Percentiles rank a stretch among this genome's conserved stretches.
Conservation (phyloP, 2,888 invertebrate genomes). For the Andrena chrysosceles region DNA sequence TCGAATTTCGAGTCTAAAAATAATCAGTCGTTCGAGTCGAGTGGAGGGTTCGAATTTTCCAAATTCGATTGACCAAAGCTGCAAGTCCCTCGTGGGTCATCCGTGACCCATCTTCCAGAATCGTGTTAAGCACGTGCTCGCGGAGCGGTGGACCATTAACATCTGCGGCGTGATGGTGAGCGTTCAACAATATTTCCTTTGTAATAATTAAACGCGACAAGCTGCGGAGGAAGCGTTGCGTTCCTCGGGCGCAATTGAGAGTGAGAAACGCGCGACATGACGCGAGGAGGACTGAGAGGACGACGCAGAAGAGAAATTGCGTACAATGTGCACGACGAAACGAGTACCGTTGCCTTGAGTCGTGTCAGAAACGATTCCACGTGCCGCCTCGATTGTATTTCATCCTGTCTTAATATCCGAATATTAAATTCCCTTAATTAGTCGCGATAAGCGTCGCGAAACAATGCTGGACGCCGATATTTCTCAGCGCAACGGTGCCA, state of each 20-base stretch:
- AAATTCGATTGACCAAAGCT: neutral
- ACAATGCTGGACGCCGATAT: constrained; percentile 18
- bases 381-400: constrained; percentile 28
- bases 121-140: constrained; percentile 3
- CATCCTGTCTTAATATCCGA: constrained; percentile 36
- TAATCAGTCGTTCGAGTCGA: too few relatives aligned
- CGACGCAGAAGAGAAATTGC: constrained; percentile 47
- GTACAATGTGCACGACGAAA: constrained; percentile 47
- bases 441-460: neutral
- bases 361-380: constrained; percentile 44
- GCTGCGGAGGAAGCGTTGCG: constrained; percentile 23
- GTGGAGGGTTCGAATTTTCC: too few relatives aligned
- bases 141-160: constrained; percentile 10
- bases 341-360: constrained; percentile 41
- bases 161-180: constrained; percentile 1
- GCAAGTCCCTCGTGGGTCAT: neutral
- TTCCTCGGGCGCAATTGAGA: constrained; percentile 37
- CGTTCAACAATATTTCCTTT: constrained; percentile 45
- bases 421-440: constrained; percentile 49
- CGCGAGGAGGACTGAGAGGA: constrained; percentile 48
- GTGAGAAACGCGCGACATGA: constrained; percentile 56
- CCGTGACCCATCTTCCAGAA: constrained; percentile 2
- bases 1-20: too few relatives aligned
- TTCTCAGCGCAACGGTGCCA: constrained; percentile 5
- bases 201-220: constrained; percentile 53